Base-by-base conservation (phyloP, 2,888 invertebrate genomes). In the Lamproptera curius region DNA sequence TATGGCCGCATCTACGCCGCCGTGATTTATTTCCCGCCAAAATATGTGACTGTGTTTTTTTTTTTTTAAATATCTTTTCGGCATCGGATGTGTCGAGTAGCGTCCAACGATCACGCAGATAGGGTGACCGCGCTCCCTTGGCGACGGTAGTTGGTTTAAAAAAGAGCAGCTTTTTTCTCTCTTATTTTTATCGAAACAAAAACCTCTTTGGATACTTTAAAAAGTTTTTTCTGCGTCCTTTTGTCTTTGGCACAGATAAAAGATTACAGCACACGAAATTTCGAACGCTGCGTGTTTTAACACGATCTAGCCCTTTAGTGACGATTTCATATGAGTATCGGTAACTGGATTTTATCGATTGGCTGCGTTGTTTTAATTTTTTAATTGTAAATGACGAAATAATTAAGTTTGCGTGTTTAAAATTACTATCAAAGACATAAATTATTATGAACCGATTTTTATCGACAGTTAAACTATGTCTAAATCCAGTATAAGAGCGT, bases 21-120 rank as follows among this genome's bases (percentile, higher is more conserved):
- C 69, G 79, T 84, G 86, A 87, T 87, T 87, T 86, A 87, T 86
- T 78, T 69, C 83, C 85, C 70, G 86, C 86, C 83, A 86, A 87
- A 86, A 84, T 78, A 76, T 85, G 84, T 83, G 80, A 67, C 72
- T 66, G 67, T 71, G 61, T 74, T 64, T 62, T 63, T 65, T 56
- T 52, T 31, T 31, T 31, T 31, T 31, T 31, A 31, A 53, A 63
- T 59, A 68, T 68, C 63, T 65, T 71, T 79, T 76, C 66, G 67
- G 76, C 74, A 75, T 80, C 74, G 79, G 76, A 77, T 77, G 71
- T 73, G 81, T 77, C 76, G 83, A 75, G 86, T 85, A 84, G 84
- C 84, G 79, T 76, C 77, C 69, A 65, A 76, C 82, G 86, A 86
- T 87, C 76, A 70, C 66, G 65, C 79, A 61, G 83, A 85, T 87